These are phyloP conservation scores for Pipistrellus kuhlii DNA, from an alignment of 2,797 vertebrate species.

Conservation along the genomic window DNA sequence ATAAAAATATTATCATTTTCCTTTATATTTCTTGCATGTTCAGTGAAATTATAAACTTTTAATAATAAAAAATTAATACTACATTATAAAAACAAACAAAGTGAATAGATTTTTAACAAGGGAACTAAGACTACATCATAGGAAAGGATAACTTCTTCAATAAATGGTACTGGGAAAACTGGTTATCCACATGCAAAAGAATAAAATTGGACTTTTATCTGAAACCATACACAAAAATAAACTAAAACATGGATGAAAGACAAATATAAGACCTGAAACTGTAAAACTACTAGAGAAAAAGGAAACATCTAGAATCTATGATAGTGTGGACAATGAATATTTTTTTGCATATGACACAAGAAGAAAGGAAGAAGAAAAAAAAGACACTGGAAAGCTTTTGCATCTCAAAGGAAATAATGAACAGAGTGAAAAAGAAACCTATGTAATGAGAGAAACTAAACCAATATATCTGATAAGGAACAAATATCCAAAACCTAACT, in stretches of 20 bases:
- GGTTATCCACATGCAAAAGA: not conserved
- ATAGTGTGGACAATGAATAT: not conserved
- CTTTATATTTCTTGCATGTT: not conserved
- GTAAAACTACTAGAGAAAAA: not conserved
- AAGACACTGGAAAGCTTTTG: not conserved
- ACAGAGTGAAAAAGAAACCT: not conserved
- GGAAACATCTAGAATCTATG: not conserved
- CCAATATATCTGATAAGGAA: not conserved
- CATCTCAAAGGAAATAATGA: not conserved
- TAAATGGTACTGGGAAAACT: not conserved
- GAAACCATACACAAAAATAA: not conserved
- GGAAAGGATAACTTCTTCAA: not conserved
- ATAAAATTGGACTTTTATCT: not conserved
- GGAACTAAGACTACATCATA: not conserved
- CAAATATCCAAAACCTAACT: not conserved
- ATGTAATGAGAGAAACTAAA: not conserved
- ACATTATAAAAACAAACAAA: not conserved
- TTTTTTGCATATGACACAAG: not conserved
- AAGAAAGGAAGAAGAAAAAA: not conserved
- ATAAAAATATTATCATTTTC: not conserved
- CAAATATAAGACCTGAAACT: not conserved
- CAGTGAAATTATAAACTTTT: not conserved
- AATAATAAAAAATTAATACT: not conserved
- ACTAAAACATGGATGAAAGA: not conserved
- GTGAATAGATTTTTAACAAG: not conserved